These are phyloP conservation scores for Rhagonycha fulva DNA, from an alignment of 2,888 invertebrate genomes.

Conservation along the genomic window DNA sequence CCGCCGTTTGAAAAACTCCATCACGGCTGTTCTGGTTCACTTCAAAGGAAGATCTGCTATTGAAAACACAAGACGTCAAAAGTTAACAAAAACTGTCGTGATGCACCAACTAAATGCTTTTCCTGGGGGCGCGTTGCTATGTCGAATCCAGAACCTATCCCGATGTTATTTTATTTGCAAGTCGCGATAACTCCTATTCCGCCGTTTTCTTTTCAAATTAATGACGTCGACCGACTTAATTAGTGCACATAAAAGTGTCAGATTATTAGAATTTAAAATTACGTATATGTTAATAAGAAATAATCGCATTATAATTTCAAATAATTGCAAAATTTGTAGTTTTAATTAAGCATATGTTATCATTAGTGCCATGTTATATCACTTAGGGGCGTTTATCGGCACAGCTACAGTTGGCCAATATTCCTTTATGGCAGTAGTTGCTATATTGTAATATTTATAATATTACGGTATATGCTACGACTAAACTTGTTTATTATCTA, in stretches of 20 bases:
- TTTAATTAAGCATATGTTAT: conserved; percentile 31
- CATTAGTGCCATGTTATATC: conserved; percentile 29
- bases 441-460: conserved; percentile 19
- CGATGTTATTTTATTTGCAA: not conserved
- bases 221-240: not conserved
- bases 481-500: conserved; percentile 18
- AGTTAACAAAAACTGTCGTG: not conserved
- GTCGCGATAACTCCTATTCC: not conserved
- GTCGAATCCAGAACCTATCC: not conserved
- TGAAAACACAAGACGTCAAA: not conserved
- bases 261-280: conserved; percentile 13
- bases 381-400: conserved; percentile 27
- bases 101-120: not conserved
- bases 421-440: conserved; percentile 22
- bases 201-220: not conserved
- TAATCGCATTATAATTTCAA: conserved; percentile 27
- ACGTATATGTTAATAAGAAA: conserved; percentile 13
- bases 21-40: not conserved
- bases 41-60: not conserved
- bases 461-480: not conserved
- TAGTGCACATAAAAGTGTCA: not conserved
- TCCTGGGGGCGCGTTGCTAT: not conserved
- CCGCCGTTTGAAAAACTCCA: no score
- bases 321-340: conserved; percentile 29
- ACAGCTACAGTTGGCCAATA: conserved; percentile 29